Conservation (phyloP, 2,113 vertebrate species). For the Saccopteryx leptura region DNA sequence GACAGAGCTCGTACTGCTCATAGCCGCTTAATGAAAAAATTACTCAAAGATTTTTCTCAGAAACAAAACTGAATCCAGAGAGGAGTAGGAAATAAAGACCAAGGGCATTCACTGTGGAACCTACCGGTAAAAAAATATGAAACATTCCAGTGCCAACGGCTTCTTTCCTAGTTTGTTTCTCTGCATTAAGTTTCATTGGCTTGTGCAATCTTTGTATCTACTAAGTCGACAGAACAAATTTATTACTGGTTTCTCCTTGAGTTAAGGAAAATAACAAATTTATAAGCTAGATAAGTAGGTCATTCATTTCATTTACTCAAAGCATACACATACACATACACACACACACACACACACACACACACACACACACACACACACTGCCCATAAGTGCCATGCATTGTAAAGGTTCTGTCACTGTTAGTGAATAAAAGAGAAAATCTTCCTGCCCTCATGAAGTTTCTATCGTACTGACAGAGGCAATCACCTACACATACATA, state of each 20-base stretch:
- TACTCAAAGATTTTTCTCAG: neutral
- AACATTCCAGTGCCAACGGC: neutral
- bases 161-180: neutral
- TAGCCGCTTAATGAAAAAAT: neutral
- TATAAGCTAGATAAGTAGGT: neutral
- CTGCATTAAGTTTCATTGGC: neutral
- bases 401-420: neutral
- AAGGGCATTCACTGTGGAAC: neutral
- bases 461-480: neutral
- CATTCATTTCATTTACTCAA: neutral
- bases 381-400: neutral
- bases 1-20: neutral
- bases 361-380: neutral
- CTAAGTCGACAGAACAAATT: neutral
- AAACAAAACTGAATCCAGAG: neutral
- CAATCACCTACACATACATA: neutral
- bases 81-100: neutral
- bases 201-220: neutral
- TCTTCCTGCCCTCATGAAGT: neutral
- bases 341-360: neutral
- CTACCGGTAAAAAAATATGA: neutral
- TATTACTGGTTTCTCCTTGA: neutral
- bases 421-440: constrained; percentile 2
- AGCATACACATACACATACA: neutral
- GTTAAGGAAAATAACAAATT: neutral